phyloP scores from a whole-genome alignment of 2,113 vertebrate genomes.

The Phaethon lepturus region DNA sequence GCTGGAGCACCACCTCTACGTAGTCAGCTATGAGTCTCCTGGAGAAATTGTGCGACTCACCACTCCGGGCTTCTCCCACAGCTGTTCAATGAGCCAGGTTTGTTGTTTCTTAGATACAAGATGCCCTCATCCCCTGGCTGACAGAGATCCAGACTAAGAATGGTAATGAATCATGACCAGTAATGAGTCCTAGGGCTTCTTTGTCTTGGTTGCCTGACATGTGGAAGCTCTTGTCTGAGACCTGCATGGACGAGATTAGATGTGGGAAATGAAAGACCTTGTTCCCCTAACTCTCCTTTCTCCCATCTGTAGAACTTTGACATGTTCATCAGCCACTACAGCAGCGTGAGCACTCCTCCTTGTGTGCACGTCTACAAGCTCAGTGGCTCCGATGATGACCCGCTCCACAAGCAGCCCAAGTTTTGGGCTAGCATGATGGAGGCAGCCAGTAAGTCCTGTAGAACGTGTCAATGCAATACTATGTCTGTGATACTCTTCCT shows the following conservation, averaged over 20 bases:
- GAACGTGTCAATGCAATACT: accelerated
- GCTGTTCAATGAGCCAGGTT: constrained; percentile 96
- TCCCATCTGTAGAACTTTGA: constrained; percentile 86
- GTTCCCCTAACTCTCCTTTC: not conserved
- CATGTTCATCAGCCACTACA: constrained; percentile 98
- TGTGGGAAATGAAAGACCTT: not conserved
- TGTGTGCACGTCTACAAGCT: constrained; percentile 96
- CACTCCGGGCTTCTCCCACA: constrained; percentile 92
- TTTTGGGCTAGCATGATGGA: constrained; percentile 99
- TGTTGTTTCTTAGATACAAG: not conserved
- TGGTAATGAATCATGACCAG: not conserved
- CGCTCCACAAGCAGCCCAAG: constrained; percentile 88
- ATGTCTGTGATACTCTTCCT: not conserved
- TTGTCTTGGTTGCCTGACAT: not conserved
- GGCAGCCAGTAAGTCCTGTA: constrained; percentile 84
- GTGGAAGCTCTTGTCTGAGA: not conserved
- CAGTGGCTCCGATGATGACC: constrained; percentile 83
- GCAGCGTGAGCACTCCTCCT: constrained; percentile 91
- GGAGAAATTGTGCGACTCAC: constrained; percentile 91
- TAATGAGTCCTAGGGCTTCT: not conserved
- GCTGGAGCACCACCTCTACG: constrained; percentile 94
- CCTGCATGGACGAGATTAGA: not conserved
- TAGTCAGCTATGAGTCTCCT: constrained; percentile 87
- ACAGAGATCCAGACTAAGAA: not conserved
- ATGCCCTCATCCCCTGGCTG: not conserved